phyloP scores from a whole-genome alignment of 2,797 vertebrate genomes.

The Furcifer pardalis region DNA sequence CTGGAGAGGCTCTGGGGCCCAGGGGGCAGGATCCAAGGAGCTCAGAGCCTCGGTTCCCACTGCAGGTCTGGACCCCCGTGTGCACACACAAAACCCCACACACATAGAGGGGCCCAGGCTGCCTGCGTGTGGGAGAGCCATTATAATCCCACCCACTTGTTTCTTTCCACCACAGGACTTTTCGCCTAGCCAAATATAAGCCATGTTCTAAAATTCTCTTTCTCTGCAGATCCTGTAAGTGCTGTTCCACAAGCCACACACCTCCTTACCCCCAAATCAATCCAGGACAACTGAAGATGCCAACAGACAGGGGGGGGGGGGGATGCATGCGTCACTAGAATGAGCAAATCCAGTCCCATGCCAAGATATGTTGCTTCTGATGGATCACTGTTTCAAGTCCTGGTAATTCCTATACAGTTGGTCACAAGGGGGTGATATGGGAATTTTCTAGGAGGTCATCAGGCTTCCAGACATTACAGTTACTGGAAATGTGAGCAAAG shows the following conservation, averaged over 20 bases:
- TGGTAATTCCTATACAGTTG: slow-evolving; percentile 1
- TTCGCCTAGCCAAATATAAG: neutral
- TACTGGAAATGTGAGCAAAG: slow-evolving; percentile 2
- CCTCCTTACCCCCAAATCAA: slow-evolving; percentile 2
- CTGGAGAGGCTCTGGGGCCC: slow-evolving; percentile 24
- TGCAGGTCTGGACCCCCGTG: neutral
- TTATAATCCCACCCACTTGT: neutral
- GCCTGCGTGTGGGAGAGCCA: neutral
- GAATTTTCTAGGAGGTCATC: neutral
- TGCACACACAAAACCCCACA: neutral
- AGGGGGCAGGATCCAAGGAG: slow-evolving; percentile 6
- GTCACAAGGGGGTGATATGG: neutral
- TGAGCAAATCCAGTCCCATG: neutral
- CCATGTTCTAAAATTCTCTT: neutral
- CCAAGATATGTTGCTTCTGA: neutral
- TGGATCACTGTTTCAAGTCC: slow-evolving; percentile 10
- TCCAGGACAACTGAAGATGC: slow-evolving; percentile 10
- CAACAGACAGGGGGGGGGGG: neutral
- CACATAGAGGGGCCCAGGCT: neutral
- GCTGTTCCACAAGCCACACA: neutral
- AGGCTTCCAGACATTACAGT: neutral
- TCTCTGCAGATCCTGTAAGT: neutral
- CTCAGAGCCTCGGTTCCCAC: neutral
- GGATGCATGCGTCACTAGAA: too few relatives aligned
- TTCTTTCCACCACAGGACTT: neutral